Percentiles rank a stretch among this genome's conserved stretches.
phyloP scores from a whole-genome alignment of 2,113 vertebrate species.

The Gracilinanus agilis region DNA sequence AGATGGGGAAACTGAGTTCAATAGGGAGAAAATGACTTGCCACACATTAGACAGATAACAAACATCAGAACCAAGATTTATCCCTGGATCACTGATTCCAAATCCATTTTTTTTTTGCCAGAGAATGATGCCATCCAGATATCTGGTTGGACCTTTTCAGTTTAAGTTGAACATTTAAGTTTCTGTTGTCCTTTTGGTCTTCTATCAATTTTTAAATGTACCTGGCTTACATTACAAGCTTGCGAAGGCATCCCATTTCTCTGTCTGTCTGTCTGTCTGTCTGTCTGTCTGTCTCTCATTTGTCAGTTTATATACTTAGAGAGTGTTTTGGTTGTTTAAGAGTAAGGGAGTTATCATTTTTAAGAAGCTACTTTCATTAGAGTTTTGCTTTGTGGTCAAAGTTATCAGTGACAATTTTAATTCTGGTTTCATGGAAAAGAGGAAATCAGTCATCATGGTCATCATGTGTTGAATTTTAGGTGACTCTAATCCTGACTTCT shows the following conservation, averaged over 20 bases:
- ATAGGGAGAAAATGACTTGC: not conserved
- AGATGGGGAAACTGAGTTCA: not conserved
- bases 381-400: conserved; percentile 68
- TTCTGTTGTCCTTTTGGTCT: not conserved
- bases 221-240: not conserved
- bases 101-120: not conserved
- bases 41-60: not conserved
- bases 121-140: not conserved
- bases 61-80: not conserved
- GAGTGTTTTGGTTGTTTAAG: not conserved
- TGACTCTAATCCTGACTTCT: conserved; percentile 62
- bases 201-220: not conserved
- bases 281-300: too few species aligned
- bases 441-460: conserved; percentile 56
- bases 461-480: conserved; percentile 56
- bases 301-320: too few species aligned
- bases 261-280: not conserved
- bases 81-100: not conserved
- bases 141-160: not conserved
- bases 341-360: not conserved
- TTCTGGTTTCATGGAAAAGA: conserved; percentile 57
- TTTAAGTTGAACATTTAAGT: not conserved
- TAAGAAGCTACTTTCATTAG: conserved; percentile 42
- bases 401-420: conserved; percentile 65
- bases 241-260: not conserved